Conservation (phyloP, 2,797 vertebrate genomes). For the Benthosema pterotum region DNA sequence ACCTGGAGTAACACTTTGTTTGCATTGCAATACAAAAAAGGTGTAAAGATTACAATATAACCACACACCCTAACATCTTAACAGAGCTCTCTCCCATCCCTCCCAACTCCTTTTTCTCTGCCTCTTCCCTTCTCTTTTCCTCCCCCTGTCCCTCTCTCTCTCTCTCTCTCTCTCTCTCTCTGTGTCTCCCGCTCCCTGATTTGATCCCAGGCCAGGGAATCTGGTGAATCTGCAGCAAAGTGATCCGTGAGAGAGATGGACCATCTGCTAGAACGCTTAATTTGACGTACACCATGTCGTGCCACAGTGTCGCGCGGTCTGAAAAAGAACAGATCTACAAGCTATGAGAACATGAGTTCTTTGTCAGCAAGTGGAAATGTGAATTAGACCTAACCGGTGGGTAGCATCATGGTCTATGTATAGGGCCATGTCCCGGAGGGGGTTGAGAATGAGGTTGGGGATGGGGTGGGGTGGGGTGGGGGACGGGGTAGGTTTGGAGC, state of each 20-base stretch:
- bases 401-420: constrained; percentile 84
- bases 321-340: too few relatives aligned
- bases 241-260: constrained; percentile 74
- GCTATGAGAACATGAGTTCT: too few relatives aligned
- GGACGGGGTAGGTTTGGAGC: constrained; percentile 11
- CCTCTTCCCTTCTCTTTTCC: constrained; percentile 16
- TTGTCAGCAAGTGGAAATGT: too few relatives aligned
- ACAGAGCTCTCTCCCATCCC: constrained; percentile 45
- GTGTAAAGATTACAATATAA: constrained; percentile 5
- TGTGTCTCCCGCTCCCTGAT: constrained; percentile 26
- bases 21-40: constrained; percentile 21
- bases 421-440: constrained; percentile 71
- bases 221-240: constrained; percentile 74
- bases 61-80: constrained; percentile 25
- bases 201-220: constrained; percentile 77
- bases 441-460: constrained; percentile 47
- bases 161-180: constrained; percentile 1
- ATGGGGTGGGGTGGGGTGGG: constrained; percentile 37
- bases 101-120: constrained; percentile 22
- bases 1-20: too few relatives aligned
- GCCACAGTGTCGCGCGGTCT: too few relatives aligned
- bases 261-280: constrained; percentile 82
- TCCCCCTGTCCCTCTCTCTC: constrained; percentile 13
- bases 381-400: constrained; percentile 18
- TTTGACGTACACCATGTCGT: too few relatives aligned